Base-by-base conservation (phyloP, 2,113 vertebrate genomes). In the Xiphias gladius region DNA sequence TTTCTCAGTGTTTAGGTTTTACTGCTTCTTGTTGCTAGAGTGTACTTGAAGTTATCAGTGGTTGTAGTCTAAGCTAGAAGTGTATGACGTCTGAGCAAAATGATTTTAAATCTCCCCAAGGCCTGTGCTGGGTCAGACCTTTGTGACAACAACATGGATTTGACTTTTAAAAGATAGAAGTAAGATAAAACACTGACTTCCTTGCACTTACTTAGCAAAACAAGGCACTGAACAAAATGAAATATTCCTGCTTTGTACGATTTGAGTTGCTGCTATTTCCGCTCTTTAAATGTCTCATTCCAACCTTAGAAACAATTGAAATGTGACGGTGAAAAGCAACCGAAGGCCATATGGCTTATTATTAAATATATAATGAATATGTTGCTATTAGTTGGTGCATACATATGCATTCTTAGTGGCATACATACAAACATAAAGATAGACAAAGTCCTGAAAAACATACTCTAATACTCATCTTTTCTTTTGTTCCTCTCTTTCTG, bases 51-150 rank as follows among this genome's bases (percentile, higher is more conserved):
- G 67, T 93, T 95, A 95, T 96, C 95, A 82, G 80, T 14, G 46
- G 58, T 48, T 46, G 83, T 95, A 95, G 95, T 92, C 95, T 94
- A 96, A 95, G 91, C 95, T 94, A 22, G 32, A 80, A 54, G 76
- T 87, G 69, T 75, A 22, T 94, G 94, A 95, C 93, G 91, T 94
- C 93, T 76, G 76, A 64, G 73, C 14, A 50, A 89, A 91, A 91
- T 90, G 81, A 93, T 93, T 94, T 90, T 67, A 90, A 84, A 89
- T 87, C 82, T 79, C 83, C 89, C 87, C 94, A 95, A 95, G 95
- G 95, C 79, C 91, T 81, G 71, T 0, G 50, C 77, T 75, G 52
- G 75, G 82, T 86, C 82, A 71, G 76, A 76, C 62, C 66, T 86
- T 87, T 86, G 73, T 86, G 85, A 86, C 79, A 37, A 39, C 52